Percentiles rank a stretch among this genome's conserved stretches.
These are phyloP conservation scores for Trachelus troglodyta DNA, from an alignment of 2,888 invertebrate genomes.

Conservation along the genomic window DNA sequence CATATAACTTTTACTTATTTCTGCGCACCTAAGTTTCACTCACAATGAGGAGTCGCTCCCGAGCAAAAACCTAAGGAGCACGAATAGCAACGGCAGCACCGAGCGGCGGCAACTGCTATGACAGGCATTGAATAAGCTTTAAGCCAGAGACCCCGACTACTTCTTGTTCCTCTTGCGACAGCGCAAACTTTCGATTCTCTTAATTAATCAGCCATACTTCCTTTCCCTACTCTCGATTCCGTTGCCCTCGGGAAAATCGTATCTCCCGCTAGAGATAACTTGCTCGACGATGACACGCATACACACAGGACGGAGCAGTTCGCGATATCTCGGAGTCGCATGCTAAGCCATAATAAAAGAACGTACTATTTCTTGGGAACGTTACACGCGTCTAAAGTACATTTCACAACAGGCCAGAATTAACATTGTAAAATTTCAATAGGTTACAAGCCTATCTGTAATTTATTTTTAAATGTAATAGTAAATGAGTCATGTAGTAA, in stretches of 20 bases:
- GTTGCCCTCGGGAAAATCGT: background rate
- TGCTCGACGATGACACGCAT: background rate
- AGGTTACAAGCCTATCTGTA: background rate
- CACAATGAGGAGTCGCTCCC: conserved; percentile 24
- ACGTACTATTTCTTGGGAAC: background rate
- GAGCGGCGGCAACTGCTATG: background rate
- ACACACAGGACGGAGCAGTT: background rate
- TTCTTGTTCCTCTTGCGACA: background rate
- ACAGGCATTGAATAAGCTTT: background rate
- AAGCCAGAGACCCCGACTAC: background rate
- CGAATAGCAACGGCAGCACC: background rate
- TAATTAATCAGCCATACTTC: background rate
- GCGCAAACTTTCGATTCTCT: background rate
- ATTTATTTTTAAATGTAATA: background rate
- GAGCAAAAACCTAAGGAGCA: background rate
- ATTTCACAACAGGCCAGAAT: background rate
- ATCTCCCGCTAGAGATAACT: background rate
- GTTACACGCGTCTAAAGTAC: background rate
- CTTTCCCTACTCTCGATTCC: background rate
- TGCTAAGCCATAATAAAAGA: background rate
- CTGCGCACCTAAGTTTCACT: conserved; percentile 41
- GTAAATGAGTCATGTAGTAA: no score
- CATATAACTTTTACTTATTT: conserved; percentile 53
- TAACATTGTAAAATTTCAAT: background rate
- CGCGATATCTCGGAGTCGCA: background rate